Evolutionary conservation across 1,140 invertebrate genomes (phyloP).

Genomic region (Coelopa frigida): DNA sequence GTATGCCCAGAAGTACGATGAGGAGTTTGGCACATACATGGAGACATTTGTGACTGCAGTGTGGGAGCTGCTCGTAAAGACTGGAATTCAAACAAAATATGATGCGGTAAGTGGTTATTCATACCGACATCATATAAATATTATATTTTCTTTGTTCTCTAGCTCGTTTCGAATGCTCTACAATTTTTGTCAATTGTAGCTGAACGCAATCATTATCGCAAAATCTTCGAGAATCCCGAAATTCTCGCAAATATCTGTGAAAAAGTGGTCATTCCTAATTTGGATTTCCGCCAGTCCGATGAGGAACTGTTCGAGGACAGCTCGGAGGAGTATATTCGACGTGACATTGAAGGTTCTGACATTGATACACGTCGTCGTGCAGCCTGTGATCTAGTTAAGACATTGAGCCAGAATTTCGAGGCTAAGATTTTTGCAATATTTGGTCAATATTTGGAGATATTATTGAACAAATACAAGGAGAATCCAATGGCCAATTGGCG

Average conservation of each 20-base stretch:
- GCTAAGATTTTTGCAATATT: conserved; percentile 88
- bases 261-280: conserved; percentile 96
- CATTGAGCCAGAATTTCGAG: conserved; percentile 83
- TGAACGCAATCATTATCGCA: conserved; percentile 78
- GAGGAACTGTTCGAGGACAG: conserved; percentile 96
- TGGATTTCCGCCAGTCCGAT: conserved; percentile 92
- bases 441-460: conserved; percentile 80
- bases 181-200: conserved; percentile 92
- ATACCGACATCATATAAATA: neutral
- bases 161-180: conserved; percentile 92
- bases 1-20: conserved; percentile 96
- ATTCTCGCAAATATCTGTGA: conserved; percentile 90
- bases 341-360: conserved; percentile 98
- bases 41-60: conserved; percentile 85
- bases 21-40: conserved; percentile 87
- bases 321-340: conserved; percentile 93
- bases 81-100: conserved; percentile 81
- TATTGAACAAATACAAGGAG: conserved; percentile 69
- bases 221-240: conserved; percentile 80
- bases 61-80: conserved; percentile 82
- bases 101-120: conserved; percentile 62
- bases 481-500: conserved; percentile 78
- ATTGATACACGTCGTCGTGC: conserved; percentile 90
- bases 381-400: conserved; percentile 92
- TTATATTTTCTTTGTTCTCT: conserved; percentile 27